Percentiles rank a stretch among this genome's conserved stretches.
Evolutionary conservation across 1,140 invertebrate species (phyloP).

Genomic region (Reticulitermes speratus): DNA sequence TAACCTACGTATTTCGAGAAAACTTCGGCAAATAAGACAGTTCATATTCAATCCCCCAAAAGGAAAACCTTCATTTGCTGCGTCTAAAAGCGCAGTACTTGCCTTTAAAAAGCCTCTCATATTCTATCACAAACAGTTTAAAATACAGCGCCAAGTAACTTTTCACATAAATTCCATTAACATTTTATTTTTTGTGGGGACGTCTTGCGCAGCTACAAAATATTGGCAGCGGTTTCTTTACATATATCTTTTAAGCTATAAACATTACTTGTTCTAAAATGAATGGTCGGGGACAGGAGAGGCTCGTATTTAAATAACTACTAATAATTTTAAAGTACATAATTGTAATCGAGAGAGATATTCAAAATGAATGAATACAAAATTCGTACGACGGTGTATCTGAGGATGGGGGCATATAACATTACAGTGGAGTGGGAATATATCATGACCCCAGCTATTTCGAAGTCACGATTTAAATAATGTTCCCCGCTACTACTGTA

Average conservation of each 20-base stretch:
- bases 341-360: background rate
- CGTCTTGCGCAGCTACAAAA: background rate
- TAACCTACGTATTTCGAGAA: no score
- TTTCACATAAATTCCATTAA: background rate
- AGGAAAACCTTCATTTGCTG: no score
- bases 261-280: background rate
- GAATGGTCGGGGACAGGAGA: background rate
- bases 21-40: no score
- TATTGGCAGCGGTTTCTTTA: background rate
- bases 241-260: background rate
- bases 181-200: background rate
- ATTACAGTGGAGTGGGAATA: background rate
- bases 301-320: background rate
- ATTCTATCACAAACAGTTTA: background rate
- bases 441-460: background rate
- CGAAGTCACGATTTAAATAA: background rate
- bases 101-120: no score
- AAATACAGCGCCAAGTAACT: no score
- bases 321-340: background rate
- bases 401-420: background rate
- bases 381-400: background rate
- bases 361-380: background rate
- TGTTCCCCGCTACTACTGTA: background rate
- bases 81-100: no score
- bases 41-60: no score